A percentile compares a stretch with the other conserved stretches of the same genome.
Conservation (phyloP, 23 tunicate species). For the Trididemnum miniatum region DNA sequence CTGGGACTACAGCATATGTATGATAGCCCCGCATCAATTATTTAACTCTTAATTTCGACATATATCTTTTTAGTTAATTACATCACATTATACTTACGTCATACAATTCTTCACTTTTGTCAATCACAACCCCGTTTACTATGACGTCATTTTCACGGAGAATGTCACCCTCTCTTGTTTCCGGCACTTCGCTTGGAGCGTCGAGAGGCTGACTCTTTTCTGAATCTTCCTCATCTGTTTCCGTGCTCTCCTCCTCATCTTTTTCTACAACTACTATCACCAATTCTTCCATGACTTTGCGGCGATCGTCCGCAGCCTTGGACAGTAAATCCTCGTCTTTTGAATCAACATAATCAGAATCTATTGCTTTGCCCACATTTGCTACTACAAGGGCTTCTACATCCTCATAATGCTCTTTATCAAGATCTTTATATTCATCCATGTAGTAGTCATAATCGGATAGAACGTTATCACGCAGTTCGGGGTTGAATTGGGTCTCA, state of each 20-base stretch:
- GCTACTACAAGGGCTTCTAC: slow-evolving; percentile 1
- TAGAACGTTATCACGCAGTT: slow-evolving; percentile 30
- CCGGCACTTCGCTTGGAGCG: slow-evolving; percentile 63
- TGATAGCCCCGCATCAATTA: too few relatives aligned
- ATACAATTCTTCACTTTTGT: slow-evolving; percentile 76
- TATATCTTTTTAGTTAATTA: too few relatives aligned
- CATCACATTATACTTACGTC: too few relatives aligned
- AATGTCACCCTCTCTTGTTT: slow-evolving; percentile 60
- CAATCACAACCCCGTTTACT: slow-evolving; percentile 60
- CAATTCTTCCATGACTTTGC: slow-evolving; percentile 30
- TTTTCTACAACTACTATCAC: slow-evolving; percentile 46
- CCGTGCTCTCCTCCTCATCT: slow-evolving; percentile 35
- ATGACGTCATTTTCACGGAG: slow-evolving; percentile 84
- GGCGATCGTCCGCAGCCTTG: slow-evolving; percentile 34
- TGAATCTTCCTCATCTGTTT: background rate
- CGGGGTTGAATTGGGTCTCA: slow-evolving; percentile 31
- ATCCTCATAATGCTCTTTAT: slow-evolving; percentile 17
- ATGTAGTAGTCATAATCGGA: slow-evolving; percentile 58
- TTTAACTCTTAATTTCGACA: too few relatives aligned
- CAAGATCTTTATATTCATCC: slow-evolving; percentile 42
- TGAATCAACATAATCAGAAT: background rate
- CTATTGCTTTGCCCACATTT: background rate
- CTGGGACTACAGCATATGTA: too few relatives aligned
- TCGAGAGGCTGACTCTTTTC: slow-evolving; percentile 46
- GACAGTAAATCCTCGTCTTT: slow-evolving; percentile 1